Evolutionary conservation across 2,888 invertebrate species (phyloP), one percentile per base, ranked within the genome.

Genomic region (Ariolimax columbianus): DNA sequence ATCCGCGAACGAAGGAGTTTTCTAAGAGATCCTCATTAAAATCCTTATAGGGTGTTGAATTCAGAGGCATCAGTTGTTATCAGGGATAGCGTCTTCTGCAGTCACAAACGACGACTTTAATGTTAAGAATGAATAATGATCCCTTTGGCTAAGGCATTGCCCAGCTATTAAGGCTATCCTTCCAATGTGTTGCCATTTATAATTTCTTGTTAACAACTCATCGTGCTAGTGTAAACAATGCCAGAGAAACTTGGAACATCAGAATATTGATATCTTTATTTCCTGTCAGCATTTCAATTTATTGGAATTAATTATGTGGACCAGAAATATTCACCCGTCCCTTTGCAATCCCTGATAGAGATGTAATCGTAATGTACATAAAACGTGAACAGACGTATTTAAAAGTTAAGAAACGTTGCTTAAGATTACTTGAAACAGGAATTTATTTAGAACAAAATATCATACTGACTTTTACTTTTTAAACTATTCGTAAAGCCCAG

Each of bases 1-100:
- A 47, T 4, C 26, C 7, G 26, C 30, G 19, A 4, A 17, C 23
- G 47, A 30, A 47, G 23, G 47, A 75, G 33, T 47, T 47, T 33
- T 47, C 75, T 75, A 4, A 26, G n/a, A 30, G 7, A 47, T 51
- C 47, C 47, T 75, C 75, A 75, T 75, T 75, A 75, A 75, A 75
- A 47, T 11, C n/a, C 47, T 33, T 75, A 6, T 75, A 14, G n/a
- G 43, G 38, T 43, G 30, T 75, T 75, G 47, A 47, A 75, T 14
- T 30, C 30, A 23, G 40, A 72, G 40, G 11, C 26, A 59, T 77
- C 77, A 33, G 59, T 59, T 59, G 77, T 36, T 26, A 30, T 38
- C 17, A 47, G 47, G 47, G 17, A 47, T n/a, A 40, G 19, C n/a
- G 63, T 30, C 36, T 73, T 73, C 43, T 43, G 73, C 73, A 40